Evolutionary conservation across 2,888 invertebrate genomes (phyloP).

Genomic region (Hypena proboscidalis): DNA sequence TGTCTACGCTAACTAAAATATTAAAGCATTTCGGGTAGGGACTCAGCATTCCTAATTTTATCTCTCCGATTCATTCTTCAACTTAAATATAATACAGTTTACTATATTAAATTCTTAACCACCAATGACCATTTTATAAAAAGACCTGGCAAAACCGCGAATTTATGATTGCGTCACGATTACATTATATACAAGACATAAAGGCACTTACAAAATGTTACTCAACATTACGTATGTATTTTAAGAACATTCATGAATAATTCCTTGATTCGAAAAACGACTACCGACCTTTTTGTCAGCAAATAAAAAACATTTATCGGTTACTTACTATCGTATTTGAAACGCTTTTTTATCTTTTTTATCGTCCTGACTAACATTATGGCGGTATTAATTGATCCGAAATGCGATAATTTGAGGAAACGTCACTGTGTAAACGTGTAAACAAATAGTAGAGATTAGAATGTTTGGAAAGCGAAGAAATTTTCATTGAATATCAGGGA

Average conservation of each 20-base stretch:
- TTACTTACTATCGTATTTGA: slow-evolving; percentile 49
- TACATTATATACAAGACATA: slow-evolving; percentile 6
- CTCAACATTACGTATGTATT: slow-evolving; percentile 7
- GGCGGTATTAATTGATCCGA: slow-evolving; percentile 35
- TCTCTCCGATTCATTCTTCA: too few relatives aligned
- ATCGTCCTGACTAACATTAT: slow-evolving; percentile 44
- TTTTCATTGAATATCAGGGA: too few relatives aligned
- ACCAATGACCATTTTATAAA: too few relatives aligned
- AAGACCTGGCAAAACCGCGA: too few relatives aligned
- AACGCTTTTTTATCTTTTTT: slow-evolving; percentile 46
- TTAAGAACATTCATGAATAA: slow-evolving; percentile 22
- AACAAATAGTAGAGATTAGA: neutral
- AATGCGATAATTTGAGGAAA: slow-evolving; percentile 21
- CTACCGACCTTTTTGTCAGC: slow-evolving; percentile 37
- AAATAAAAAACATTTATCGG: slow-evolving; percentile 45
- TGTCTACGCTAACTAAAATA: too few relatives aligned
- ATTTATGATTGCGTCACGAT: too few relatives aligned
- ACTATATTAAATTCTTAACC: too few relatives aligned
- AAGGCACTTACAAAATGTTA: slow-evolving; percentile 9
- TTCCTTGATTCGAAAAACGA: slow-evolving; percentile 17
- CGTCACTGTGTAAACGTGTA: neutral
- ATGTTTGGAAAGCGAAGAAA: too few relatives aligned
- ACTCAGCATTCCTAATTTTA: too few relatives aligned
- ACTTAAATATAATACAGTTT: too few relatives aligned
- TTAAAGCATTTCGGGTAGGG: too few relatives aligned